Evolutionary conservation across 2,888 invertebrate genomes (phyloP), one percentile per base, ranked within the genome.

Genomic region (Cloeon dipterum): DNA sequence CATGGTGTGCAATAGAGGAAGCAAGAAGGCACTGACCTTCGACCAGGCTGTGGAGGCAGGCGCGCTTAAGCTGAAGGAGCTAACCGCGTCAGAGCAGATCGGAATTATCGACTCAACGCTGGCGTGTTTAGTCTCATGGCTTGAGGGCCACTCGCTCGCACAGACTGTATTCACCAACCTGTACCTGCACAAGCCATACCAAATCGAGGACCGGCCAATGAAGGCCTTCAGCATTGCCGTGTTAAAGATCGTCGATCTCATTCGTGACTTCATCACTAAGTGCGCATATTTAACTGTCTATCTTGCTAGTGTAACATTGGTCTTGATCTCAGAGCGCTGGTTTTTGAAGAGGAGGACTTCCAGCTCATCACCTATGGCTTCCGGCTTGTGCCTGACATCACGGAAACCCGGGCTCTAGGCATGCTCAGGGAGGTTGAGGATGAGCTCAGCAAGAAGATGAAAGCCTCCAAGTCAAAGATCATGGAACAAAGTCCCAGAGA

Each of bases 81-180:
- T 94, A 33, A 70, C 74, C 21, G 65, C 73, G 25, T 62, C 68
- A 35, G 91, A 94, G 59, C 59, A 86, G 36, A 83, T 94, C 46
- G 89, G 86, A 21, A 77, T 94, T 23, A 85, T 94, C 47, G 96
- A 98, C 63, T 81, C 85, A 1, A 82, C 93, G 5, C 70, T 86
- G 51, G 78, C 91, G 1, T 89, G 93, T 52, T 66, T 96, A 46
- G 91, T 91, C 1, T 91, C 94, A 0, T 98, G 96, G 94, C 56
- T 98, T 13, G 94, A 98, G 57, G 96, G 96, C 0, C 86, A 89
- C 52, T 89, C 86, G 0, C 65, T 94, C 44, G 93, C 91, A 5
- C 94, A 96, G 61, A 96, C 96, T 2, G 81, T 96, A 7, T 93
- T 94, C 53, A 94, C 91, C 19, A 93, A 93, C 56, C 67, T 94